A percentile compares a stretch with the other conserved stretches of the same genome.
phyloP scores from a whole-genome alignment of 2,888 invertebrate species.

The Prosapia bicincta region DNA sequence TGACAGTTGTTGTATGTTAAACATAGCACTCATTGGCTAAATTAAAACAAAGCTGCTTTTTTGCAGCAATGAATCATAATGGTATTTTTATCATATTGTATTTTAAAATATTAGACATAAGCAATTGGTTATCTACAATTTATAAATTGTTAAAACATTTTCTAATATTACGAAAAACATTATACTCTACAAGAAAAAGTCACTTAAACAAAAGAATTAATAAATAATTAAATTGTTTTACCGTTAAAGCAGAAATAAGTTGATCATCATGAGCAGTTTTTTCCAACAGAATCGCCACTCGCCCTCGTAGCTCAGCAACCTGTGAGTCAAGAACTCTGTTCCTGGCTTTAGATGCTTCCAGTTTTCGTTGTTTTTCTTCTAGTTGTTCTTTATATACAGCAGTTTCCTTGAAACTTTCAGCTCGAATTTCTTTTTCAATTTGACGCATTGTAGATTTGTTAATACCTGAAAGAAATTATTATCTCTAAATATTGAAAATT shows the following conservation, averaged over 20 bases:
- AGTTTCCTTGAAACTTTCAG: conserved; percentile 58
- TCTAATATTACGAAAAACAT: no score
- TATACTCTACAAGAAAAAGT: no score
- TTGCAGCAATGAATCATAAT: no score
- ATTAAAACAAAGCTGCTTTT: no score
- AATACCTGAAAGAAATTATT: background rate
- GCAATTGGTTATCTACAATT: no score
- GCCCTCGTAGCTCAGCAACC: conserved; percentile 54
- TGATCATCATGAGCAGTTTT: conserved; percentile 62
- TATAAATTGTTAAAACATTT: no score
- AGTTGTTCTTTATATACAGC: conserved; percentile 53
- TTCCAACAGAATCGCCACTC: conserved; percentile 57
- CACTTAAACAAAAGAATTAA: no score
- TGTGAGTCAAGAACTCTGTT: conserved; percentile 67
- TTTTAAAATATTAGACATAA: no score
- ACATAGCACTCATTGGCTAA: no score
- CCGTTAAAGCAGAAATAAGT: conserved; percentile 55
- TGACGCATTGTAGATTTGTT: conserved; percentile 26
- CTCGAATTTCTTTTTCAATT: conserved; percentile 44
- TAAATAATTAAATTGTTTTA: conserved; percentile 24
- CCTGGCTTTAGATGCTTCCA: conserved; percentile 64
- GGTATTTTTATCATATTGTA: no score
- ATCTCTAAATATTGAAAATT: background rate
- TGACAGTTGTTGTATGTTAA: no score
- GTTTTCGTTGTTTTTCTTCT: conserved; percentile 58